phyloP scores from a whole-genome alignment of 2,888 invertebrate genomes.

The Ceramica pisi region DNA sequence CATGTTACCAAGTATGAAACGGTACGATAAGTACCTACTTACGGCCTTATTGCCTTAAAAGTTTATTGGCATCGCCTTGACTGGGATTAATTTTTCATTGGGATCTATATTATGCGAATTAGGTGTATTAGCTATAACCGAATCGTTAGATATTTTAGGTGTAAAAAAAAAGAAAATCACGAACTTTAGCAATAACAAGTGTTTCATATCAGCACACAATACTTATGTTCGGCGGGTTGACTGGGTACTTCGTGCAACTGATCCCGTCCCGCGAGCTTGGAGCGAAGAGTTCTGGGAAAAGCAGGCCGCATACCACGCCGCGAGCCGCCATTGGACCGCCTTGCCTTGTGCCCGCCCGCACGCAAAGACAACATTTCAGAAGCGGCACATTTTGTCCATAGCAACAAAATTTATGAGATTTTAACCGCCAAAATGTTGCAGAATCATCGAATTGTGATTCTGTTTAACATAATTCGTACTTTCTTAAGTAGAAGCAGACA shows the following conservation, averaged over 20 bases:
- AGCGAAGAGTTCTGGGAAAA: conserved; percentile 87
- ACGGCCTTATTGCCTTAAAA: no score
- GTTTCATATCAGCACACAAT: conserved; percentile 56
- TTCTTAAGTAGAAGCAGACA: not conserved
- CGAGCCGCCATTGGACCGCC: conserved; percentile 81
- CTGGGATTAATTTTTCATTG: no score
- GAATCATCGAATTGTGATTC: not conserved
- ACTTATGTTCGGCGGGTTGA: conserved; percentile 51
- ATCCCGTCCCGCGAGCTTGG: conserved; percentile 71
- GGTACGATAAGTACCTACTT: no score
- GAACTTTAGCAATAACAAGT: conserved; percentile 33
- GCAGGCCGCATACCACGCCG: conserved; percentile 87
- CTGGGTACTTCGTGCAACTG: conserved; percentile 70
- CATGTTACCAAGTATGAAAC: not conserved
- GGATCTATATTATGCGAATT: not conserved
- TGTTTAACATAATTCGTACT: not conserved
- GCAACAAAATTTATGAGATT: conserved; percentile 16
- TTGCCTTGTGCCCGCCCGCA: conserved; percentile 70
- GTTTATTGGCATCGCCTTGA: no score
- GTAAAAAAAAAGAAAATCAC: not conserved
- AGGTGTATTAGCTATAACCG: not conserved
- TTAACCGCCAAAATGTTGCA: not conserved
- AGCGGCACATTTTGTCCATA: conserved; percentile 47
- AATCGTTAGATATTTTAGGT: not conserved
- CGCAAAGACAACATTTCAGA: conserved; percentile 76